A percentile compares a stretch with the other conserved stretches of the same genome.
phyloP scores from a whole-genome alignment of 2,113 vertebrate species.

The Ondatra zibethicus region DNA sequence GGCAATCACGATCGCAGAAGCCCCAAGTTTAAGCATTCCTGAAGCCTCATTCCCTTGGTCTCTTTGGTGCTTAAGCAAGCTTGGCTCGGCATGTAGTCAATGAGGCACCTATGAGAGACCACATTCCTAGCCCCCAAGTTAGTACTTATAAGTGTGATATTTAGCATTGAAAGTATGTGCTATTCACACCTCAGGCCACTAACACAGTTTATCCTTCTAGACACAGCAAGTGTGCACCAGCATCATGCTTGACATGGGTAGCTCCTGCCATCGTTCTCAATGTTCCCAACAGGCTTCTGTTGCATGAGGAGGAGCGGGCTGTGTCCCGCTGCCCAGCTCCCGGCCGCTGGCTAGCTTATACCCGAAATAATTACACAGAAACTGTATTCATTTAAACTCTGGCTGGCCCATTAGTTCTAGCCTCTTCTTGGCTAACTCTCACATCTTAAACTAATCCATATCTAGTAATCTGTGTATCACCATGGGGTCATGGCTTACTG shows the following conservation, averaged over 20 bases:
- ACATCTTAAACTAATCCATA: too few relatives aligned
- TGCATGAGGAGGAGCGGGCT: too few relatives aligned
- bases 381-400: too few relatives aligned
- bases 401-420: too few relatives aligned
- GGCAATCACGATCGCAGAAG: not conserved
- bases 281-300: not conserved
- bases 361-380: too few relatives aligned
- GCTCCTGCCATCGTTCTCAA: not conserved
- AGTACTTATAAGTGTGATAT: conserved; percentile 55
- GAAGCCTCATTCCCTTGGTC: not conserved
- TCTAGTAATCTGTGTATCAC: too few relatives aligned
- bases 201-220: not conserved
- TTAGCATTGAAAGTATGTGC: conserved; percentile 63
- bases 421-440: too few relatives aligned
- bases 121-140: not conserved
- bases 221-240: not conserved
- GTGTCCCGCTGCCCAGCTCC: too few relatives aligned
- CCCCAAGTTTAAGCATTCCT: not conserved
- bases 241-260: not conserved
- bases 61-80: not conserved
- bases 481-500: too few relatives aligned
- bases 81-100: not conserved
- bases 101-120: not conserved
- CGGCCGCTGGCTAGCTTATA: too few relatives aligned
- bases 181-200: conserved; percentile 54